Evolutionary conservation across 2,113 vertebrate genomes (phyloP).

Genomic region (Atractosteus spatula): DNA sequence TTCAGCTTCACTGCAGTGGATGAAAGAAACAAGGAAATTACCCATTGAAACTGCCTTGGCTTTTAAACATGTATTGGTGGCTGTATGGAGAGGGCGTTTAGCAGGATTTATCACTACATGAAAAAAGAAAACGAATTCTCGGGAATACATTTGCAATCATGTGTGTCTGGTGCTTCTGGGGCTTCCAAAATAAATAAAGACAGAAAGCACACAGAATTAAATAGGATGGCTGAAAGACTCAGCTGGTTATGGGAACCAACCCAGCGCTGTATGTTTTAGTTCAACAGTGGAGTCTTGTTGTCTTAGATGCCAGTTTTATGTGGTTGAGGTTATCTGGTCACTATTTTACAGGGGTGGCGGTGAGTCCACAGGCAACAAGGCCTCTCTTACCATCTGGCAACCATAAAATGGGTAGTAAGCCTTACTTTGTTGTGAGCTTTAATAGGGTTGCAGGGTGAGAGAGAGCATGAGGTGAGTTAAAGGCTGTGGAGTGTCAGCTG

Average conservation of each 20-base stretch:
- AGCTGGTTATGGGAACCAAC: conserved; percentile 24
- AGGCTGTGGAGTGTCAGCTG: conserved; percentile 50
- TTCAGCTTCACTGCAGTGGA: no score
- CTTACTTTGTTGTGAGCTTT: conserved; percentile 60
- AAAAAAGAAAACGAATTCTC: no score
- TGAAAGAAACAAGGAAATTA: no score
- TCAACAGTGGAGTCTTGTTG: conserved; percentile 37
- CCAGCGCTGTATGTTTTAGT: conserved; percentile 20
- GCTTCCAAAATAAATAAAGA: no score
- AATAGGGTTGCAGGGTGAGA: conserved; percentile 21
- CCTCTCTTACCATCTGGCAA: conserved; percentile 78
- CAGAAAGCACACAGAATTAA: neutral
- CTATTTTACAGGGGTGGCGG: conserved; percentile 54
- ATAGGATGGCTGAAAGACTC: neutral
- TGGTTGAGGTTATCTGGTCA: conserved; percentile 56
- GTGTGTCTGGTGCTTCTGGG: no score
- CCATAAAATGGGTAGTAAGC: conserved; percentile 75
- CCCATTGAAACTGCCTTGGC: no score
- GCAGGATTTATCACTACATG: no score
- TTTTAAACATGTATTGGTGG: no score
- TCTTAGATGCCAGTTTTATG: conserved; percentile 53
- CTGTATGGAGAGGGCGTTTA: no score
- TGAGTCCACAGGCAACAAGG: conserved; percentile 46
- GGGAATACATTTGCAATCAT: no score
- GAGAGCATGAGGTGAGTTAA: conserved; percentile 47